Evolutionary conservation across 2,888 invertebrate species (phyloP), one percentile per base, ranked within the genome.

Genomic region (Platerodrilus igneus): DNA sequence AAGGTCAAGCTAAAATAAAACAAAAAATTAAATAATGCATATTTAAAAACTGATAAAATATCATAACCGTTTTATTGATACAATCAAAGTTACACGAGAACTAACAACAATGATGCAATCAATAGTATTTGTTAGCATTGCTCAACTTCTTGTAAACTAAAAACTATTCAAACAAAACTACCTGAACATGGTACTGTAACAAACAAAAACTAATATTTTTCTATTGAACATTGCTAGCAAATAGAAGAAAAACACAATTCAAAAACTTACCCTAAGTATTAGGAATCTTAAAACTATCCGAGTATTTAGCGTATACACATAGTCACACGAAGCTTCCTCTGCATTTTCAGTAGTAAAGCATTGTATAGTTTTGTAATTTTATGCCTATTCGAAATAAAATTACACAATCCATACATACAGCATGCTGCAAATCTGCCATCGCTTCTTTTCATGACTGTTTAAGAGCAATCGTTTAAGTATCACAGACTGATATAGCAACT

Each of bases 401-500:
- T 36, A 37, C 44, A 36, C 28, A 44, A 39, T 40, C 26, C n/a
- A n/a, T 34, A 31, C 31, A 9, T 3, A 31, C 9, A 21, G 31
- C 36, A 40, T 37, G 31, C 43, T 42, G 26, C 35, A 25, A 47
- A 34, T 40, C 32, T 41, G 38, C 39, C 35, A 47, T 38, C 37
- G 55, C 57, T 56, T 56, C 58, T 57, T 57, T 52, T 59, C 55
- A 58, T 58, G 57, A 59, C 58, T 41, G 36, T 37, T 59, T 57
- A 60, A 60, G 62, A 63, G 62, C 63, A 62, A 64, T 62, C 59
- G 57, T 60, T 58, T 56, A 59, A 60, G 63, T 68, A 68, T 68
- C 68, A 68, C 68, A 68, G 68, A 68, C 66, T 65, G 67, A 66
- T 63, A 65, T 67, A 68, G 68, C 68, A 67, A 68, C 61, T 59